Conservation (phyloP, 2,113 vertebrate species). For the Colius striatus region DNA sequence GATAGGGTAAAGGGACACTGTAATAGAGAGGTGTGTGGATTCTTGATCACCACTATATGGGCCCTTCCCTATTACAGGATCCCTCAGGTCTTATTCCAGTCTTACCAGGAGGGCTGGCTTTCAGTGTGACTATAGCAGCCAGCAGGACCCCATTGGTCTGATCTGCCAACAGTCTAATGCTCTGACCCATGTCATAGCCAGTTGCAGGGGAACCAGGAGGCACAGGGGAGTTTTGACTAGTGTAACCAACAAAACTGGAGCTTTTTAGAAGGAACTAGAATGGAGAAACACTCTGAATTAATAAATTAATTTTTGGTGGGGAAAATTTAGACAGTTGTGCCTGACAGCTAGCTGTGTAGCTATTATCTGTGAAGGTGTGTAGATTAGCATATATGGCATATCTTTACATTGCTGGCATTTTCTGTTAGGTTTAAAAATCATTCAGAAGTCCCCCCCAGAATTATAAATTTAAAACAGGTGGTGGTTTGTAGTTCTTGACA, state of each 20-base stretch:
- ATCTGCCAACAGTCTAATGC: no score
- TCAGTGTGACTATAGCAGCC: neutral
- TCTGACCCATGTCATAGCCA: neutral
- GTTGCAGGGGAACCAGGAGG: neutral
- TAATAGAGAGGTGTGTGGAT: neutral
- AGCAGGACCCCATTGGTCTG: neutral
- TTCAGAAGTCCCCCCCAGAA: neutral
- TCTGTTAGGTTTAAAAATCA: neutral
- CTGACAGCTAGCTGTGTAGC: neutral
- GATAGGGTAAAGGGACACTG: neutral
- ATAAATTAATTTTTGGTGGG: neutral
- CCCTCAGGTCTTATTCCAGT: rapidly evolving
- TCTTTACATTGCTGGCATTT: neutral
- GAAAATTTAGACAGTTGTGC: neutral
- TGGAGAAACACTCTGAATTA: neutral
- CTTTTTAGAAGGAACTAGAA: neutral
- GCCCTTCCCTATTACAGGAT: neutral
- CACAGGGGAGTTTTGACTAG: neutral
- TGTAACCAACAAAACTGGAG: neutral
- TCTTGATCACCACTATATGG: neutral
- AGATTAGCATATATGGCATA: neutral
- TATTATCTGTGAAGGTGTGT: neutral
- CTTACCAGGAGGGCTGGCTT: neutral
- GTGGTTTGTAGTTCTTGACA: neutral
- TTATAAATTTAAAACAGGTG: neutral